Evolutionary conservation across 2,797 vertebrate genomes (phyloP), one percentile per base, ranked within the genome.

Genomic region (Adelosebastes latens): DNA sequence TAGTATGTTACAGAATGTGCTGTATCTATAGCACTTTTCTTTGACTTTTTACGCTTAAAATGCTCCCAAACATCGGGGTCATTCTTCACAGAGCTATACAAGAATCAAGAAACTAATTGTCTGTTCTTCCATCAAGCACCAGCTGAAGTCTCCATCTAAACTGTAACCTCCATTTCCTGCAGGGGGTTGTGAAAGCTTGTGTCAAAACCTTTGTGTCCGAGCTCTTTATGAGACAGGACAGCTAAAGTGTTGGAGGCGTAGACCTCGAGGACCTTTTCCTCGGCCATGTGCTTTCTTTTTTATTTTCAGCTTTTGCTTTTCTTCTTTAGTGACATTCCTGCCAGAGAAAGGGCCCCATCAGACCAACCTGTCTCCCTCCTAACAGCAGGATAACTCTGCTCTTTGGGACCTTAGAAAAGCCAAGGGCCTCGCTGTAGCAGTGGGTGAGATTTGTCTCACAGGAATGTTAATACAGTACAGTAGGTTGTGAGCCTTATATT

Each of bases 321-420:
- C 81, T 90, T 80, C 79, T 87, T 87, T 75, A 79, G 79, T 87
- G 86, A 90, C 93, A 91, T 89, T 84, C 81, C 82, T 92, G 88
- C 83, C 88, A 81, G 74, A 79, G 71, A 83, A 88, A 86, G 80
- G 83, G 81, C 86, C 87, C 80, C 90, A 25, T 81, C 74, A 72
- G 77, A 81, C 79, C 77, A 79, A 88, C 81, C 88, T 80, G 87
- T 90, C 89, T 91, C 84, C 49, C 68, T 85, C 72, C 77, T 79
- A 88, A 89, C 88, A 87, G 91, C 91, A 65, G 72, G 91, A 87
- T 85, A 72, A 79, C 73, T 62, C 67, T 67, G 55, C 62, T 83
- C 85, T 82, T 49, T 74, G 72, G 76, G 73, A 85, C 83, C 65
- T 77, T 52, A 62, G 36, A 84, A 82, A 85, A 69, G 84, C 86